Evolutionary conservation across 53 echinoderm and acorn worm genomes (phyloP).

Genomic region (Antedon mediterranea): DNA sequence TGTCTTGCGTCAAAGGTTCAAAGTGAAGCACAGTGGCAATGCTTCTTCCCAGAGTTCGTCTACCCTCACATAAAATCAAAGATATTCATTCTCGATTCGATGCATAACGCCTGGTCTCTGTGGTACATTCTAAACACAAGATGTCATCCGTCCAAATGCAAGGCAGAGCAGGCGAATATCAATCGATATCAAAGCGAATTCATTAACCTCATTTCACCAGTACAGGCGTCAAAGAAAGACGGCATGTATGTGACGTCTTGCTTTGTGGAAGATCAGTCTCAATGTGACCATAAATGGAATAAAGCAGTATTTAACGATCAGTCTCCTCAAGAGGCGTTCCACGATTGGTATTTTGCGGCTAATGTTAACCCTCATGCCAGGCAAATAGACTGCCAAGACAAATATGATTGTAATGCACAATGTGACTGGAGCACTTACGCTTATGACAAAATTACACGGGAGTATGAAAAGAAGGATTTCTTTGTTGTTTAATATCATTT

Average conservation of each 20-base stretch:
- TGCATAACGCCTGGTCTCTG: constrained; percentile 46
- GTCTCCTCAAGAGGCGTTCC: constrained; percentile 31
- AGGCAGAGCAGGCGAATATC: constrained; percentile 3
- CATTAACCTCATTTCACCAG: constrained; percentile 9
- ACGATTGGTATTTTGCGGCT: constrained; percentile 33
- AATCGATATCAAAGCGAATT: constrained; percentile 15
- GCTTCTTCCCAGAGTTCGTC: constrained; percentile 52
- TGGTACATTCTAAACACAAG: constrained; percentile 42
- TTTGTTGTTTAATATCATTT: background rate
- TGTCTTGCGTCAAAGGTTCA: constrained; percentile 2
- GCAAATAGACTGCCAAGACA: background rate
- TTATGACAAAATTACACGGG: background rate
- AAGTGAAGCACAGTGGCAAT: constrained; percentile 32
- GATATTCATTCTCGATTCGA: constrained; percentile 60
- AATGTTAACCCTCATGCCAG: background rate
- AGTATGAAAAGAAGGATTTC: background rate
- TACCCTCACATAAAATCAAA: constrained; percentile 35
- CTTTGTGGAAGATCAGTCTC: constrained; percentile 33
- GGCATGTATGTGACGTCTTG: constrained; percentile 63
- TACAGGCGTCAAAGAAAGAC: constrained; percentile 20
- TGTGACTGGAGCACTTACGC: background rate
- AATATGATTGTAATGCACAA: background rate
- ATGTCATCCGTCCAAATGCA: constrained; percentile 38
- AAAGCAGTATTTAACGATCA: constrained; percentile 8
- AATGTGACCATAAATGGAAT: constrained; percentile 24